Percentiles rank a stretch among this genome's conserved stretches.
Evolutionary conservation across 2,888 invertebrate species (phyloP).

Genomic region (Coenonympha glycerion): DNA sequence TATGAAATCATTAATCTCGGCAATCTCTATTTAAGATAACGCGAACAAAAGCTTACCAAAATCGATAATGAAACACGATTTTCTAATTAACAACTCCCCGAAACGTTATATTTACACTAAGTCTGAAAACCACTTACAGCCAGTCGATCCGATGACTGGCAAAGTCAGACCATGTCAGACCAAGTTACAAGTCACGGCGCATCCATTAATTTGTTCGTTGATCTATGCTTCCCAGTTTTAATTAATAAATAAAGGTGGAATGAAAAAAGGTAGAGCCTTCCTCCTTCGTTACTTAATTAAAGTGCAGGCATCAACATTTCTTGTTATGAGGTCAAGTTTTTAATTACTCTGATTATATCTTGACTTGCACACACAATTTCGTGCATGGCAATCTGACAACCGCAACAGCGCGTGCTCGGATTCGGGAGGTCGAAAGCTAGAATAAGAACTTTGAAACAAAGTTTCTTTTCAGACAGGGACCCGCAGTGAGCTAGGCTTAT

Average conservation of each 20-base stretch:
- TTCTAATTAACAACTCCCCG: conserved; percentile 16
- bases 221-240: conserved; percentile 33
- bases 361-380: too few relatives aligned
- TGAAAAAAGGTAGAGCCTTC: conserved; percentile 41
- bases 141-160: conserved; percentile 28
- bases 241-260: conserved; percentile 44
- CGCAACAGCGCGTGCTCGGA: too few relatives aligned
- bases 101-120: conserved; percentile 15
- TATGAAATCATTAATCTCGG: conserved; percentile 3
- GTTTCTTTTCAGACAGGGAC: too few relatives aligned
- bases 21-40: conserved; percentile 3
- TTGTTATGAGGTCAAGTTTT: conserved; percentile 40
- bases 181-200: conserved; percentile 39
- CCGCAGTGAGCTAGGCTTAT: too few relatives aligned
- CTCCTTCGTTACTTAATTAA: conserved; percentile 49
- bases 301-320: conserved; percentile 55
- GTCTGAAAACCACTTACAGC: conserved; percentile 20
- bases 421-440: too few relatives aligned
- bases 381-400: too few relatives aligned
- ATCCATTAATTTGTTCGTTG: conserved; percentile 46
- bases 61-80: conserved; percentile 16
- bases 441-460: too few relatives aligned
- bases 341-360: background rate
- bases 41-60: conserved; percentile 1
- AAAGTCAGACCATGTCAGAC: conserved; percentile 22